Evolutionary conservation across 2,888 invertebrate genomes (phyloP).

Genomic region (Eristalis intricaria): DNA sequence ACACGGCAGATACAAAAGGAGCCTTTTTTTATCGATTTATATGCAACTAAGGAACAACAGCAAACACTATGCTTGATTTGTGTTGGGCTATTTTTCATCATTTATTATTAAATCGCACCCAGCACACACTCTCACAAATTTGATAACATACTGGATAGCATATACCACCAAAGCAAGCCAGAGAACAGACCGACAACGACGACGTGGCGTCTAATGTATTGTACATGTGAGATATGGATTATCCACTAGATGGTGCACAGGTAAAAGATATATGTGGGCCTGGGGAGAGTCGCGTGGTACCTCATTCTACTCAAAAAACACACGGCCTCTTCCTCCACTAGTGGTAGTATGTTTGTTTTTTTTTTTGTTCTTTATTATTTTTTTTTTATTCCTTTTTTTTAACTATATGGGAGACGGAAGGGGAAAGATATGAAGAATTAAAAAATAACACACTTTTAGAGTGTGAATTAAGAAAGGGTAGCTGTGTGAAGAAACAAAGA

Average conservation of each 20-base stretch:
- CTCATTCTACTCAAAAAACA: slow-evolving; percentile 13
- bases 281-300: neutral
- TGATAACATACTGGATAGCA: slow-evolving; percentile 56
- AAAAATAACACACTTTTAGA: slow-evolving; percentile 35
- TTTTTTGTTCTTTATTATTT: neutral
- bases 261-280: slow-evolving; percentile 37
- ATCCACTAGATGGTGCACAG: slow-evolving; percentile 67
- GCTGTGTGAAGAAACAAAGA: too few species aligned
- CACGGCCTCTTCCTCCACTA: slow-evolving; percentile 20
- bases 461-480: slow-evolving; percentile 46
- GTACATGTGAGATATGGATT: slow-evolving; percentile 69
- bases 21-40: slow-evolving; percentile 70
- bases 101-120: slow-evolving; percentile 73
- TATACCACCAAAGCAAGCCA: slow-evolving; percentile 23
- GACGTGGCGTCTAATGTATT: slow-evolving; percentile 65
- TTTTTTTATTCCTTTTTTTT: neutral
- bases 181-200: slow-evolving; percentile 52
- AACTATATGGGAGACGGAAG: neutral
- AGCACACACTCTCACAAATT: slow-evolving; percentile 57
- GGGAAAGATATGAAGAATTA: neutral
- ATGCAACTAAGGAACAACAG: slow-evolving; percentile 65
- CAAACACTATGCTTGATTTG: slow-evolving; percentile 71
- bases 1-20: slow-evolving; percentile 31
- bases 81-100: slow-evolving; percentile 73
- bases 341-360: slow-evolving; percentile 27